Evolutionary conservation across 1,140 invertebrate species (phyloP).

Genomic region (Cryptotermes secundus): DNA sequence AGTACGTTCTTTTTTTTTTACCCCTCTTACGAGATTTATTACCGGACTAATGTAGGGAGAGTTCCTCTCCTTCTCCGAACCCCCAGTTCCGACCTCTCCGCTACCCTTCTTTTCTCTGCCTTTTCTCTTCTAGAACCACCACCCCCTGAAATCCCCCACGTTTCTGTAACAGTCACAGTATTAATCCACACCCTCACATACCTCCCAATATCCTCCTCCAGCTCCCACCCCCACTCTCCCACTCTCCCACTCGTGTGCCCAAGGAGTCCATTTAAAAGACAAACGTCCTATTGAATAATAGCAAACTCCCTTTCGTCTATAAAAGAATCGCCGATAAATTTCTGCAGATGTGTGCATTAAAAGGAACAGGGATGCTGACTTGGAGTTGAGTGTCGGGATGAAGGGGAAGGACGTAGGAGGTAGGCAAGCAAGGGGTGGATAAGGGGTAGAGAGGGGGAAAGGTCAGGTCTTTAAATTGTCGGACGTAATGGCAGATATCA

Average conservation of each 20-base stretch:
- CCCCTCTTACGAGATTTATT: slow-evolving; percentile 45
- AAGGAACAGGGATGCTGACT: slow-evolving; percentile 27
- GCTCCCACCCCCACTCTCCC: not conserved
- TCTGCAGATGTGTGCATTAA: slow-evolving; percentile 37
- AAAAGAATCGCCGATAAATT: slow-evolving; percentile 38
- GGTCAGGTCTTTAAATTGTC: slow-evolving; percentile 37
- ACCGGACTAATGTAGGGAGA: slow-evolving; percentile 45
- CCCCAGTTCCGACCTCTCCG: not conserved
- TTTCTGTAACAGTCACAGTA: slow-evolving; percentile 32
- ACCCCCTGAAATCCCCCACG: slow-evolving; percentile 14
- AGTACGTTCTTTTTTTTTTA: slow-evolving; percentile 20
- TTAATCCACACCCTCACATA: slow-evolving; percentile 32
- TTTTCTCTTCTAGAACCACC: slow-evolving; percentile 29
- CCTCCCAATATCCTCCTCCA: slow-evolving; percentile 15
- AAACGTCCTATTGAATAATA: slow-evolving; percentile 38
- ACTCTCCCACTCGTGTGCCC: not conserved
- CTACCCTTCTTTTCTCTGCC: slow-evolving; percentile 28
- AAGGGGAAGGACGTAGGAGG: not conserved
- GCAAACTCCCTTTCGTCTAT: slow-evolving; percentile 33
- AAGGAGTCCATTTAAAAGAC: slow-evolving; percentile 38
- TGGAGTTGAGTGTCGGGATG: not conserved
- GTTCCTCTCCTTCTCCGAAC: slow-evolving; percentile 31
- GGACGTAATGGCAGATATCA: slow-evolving; percentile 36
- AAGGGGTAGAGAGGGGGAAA: slow-evolving; percentile 21
- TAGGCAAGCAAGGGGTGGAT: slow-evolving; percentile 5